phyloP scores from a whole-genome alignment of 1,140 invertebrate genomes.

The Hirudo medicinalis region DNA sequence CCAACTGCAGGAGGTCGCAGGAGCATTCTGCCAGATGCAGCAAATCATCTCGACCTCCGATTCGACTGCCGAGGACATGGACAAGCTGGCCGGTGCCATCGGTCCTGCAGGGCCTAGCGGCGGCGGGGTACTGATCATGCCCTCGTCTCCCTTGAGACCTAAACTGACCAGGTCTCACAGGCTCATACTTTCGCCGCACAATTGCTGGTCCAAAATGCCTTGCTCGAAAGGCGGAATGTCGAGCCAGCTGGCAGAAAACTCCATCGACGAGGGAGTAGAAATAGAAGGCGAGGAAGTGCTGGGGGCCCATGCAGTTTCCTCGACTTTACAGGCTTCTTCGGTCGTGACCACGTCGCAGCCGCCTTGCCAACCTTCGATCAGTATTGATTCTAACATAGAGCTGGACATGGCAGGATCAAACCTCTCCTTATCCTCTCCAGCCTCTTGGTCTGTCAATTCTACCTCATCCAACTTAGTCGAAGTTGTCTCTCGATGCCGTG shows the following conservation, averaged over 20 bases:
- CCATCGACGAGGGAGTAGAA: slow-evolving; percentile 45
- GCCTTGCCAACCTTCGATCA: slow-evolving; percentile 53
- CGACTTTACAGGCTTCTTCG: not conserved
- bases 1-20: slow-evolving; percentile 24
- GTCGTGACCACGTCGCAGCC: slow-evolving; percentile 8
- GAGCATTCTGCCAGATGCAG: slow-evolving; percentile 1
- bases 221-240: not conserved
- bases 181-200: slow-evolving; percentile 12
- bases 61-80: slow-evolving; percentile 4
- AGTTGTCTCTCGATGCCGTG: not conserved
- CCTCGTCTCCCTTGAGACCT: not conserved
- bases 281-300: slow-evolving; percentile 20
- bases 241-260: slow-evolving; percentile 30
- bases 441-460: not conserved
- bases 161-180: slow-evolving; percentile 14
- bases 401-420: slow-evolving; percentile 61
- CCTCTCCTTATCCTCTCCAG: slow-evolving; percentile 39
- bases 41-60: slow-evolving; percentile 5
- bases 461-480: not conserved
- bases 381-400: slow-evolving; percentile 70
- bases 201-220: slow-evolving; percentile 9
- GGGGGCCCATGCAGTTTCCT: not conserved
- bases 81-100: not conserved
- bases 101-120: not conserved
- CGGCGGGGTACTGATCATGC: not conserved